Evolutionary conservation across 2,113 vertebrate genomes (phyloP).

Genomic region (Progne subis): DNA sequence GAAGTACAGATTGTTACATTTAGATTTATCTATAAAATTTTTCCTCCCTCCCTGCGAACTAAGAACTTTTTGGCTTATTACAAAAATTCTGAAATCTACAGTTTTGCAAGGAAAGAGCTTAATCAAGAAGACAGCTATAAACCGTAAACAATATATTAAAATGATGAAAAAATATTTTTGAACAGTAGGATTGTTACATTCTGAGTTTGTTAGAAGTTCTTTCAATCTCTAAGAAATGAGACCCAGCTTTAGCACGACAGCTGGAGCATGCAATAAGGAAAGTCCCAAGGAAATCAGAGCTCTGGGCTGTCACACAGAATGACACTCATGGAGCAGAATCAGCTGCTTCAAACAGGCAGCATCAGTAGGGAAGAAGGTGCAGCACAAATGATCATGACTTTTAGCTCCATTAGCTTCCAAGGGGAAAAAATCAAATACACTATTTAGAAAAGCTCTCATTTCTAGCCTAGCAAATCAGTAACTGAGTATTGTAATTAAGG

Average conservation of each 20-base stretch:
- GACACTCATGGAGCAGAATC: neutral
- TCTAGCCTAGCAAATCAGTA: neutral
- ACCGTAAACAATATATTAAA: neutral
- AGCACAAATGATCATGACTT: neutral
- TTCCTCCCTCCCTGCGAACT: neutral
- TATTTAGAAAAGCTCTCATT: neutral
- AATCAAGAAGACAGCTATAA: neutral
- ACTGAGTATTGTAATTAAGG: neutral
- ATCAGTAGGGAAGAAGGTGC: neutral
- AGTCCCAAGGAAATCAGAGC: neutral
- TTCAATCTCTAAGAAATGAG: neutral
- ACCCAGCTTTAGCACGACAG: neutral
- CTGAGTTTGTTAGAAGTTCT: neutral
- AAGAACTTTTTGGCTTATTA: neutral
- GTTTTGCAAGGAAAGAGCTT: neutral
- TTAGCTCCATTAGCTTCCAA: neutral
- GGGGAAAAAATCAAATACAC: neutral
- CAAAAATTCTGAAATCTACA: neutral
- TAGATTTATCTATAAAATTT: neutral
- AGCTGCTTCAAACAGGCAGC: neutral
- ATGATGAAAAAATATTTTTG: neutral
- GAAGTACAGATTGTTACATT: neutral
- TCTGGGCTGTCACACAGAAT: neutral
- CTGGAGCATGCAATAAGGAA: neutral
- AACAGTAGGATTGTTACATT: neutral